phyloP scores from a whole-genome alignment of 2,888 invertebrate genomes.

The Dendrolimus houi region DNA sequence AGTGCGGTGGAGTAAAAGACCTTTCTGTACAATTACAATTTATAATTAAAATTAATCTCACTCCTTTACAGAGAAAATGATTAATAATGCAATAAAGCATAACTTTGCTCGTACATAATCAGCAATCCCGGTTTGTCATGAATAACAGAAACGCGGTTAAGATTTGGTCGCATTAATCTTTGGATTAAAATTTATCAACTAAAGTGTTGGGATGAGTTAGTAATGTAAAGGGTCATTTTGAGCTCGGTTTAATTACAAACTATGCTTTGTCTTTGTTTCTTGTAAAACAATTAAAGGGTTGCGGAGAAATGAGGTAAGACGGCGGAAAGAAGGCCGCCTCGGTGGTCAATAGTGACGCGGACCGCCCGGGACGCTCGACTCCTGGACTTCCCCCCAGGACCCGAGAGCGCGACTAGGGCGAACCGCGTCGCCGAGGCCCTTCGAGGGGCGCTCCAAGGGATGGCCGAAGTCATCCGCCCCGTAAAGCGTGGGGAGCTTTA shows the following conservation, averaged over 20 bases:
- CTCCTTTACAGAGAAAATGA: neutral
- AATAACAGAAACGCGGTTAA: neutral
- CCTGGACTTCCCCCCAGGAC: too few relatives aligned
- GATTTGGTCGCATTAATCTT: neutral
- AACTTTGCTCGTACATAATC: neutral
- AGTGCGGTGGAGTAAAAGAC: too few relatives aligned
- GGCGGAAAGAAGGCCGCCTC: too few relatives aligned
- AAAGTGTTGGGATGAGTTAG: neutral
- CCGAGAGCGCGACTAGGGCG: too few relatives aligned
- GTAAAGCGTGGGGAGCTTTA: too few relatives aligned
- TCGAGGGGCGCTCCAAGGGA: too few relatives aligned
- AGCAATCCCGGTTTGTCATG: neutral
- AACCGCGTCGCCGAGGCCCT: too few relatives aligned
- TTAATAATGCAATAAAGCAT: neutral
- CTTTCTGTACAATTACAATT: too few relatives aligned
- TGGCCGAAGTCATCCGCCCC: too few relatives aligned
- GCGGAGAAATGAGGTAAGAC: conserved; percentile 3
- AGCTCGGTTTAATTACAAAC: conserved; percentile 1
- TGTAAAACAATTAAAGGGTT: conserved; percentile 4
- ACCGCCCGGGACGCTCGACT: too few relatives aligned
- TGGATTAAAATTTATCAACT: neutral
- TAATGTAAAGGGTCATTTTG: conserved; percentile 3
- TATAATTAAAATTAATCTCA: too few relatives aligned
- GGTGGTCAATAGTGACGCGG: too few relatives aligned
- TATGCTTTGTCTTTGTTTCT: conserved; percentile 6